These are phyloP conservation scores for Cryptosula pallasiana DNA, from an alignment of 2,888 invertebrate genomes.

Conservation along the genomic window DNA sequence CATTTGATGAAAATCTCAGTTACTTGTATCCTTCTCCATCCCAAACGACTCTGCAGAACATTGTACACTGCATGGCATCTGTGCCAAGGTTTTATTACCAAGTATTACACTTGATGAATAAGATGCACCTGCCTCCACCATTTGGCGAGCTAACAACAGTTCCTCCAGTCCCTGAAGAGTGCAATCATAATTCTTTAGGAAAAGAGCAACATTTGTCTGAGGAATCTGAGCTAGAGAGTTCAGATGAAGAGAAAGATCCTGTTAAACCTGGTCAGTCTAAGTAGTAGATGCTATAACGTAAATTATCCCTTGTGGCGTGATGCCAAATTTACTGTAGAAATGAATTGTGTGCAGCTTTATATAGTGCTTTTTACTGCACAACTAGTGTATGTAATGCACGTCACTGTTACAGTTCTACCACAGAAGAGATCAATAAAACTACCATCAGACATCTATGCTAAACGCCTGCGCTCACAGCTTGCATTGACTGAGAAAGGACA, in stretches of 20 bases:
- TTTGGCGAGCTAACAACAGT: conserved; percentile 57
- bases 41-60: conserved; percentile 68
- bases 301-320: too few species aligned
- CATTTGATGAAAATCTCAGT: conserved; percentile 45
- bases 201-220: conserved; percentile 38
- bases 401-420: too few species aligned
- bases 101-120: conserved; percentile 85
- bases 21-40: conserved; percentile 78
- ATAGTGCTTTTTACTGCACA: too few species aligned
- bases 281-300: neutral
- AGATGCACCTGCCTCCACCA: conserved; percentile 82
- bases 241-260: conserved; percentile 51
- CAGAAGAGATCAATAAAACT: neutral
- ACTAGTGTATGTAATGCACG: too few species aligned
- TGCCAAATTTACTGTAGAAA: too few species aligned
- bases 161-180: too few species aligned
- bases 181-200: too few species aligned
- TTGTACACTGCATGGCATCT: conserved; percentile 68
- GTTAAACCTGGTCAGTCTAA: neutral
- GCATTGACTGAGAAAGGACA: neutral
- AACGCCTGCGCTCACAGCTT: neutral
- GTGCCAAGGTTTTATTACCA: conserved; percentile 76
- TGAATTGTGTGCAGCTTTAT: too few species aligned
- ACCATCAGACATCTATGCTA: neutral
- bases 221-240: conserved; percentile 67